A percentile compares a stretch with the other conserved stretches of the same genome.
Evolutionary conservation across 2,888 invertebrate species (phyloP).

Genomic region (Eulithis prunata): DNA sequence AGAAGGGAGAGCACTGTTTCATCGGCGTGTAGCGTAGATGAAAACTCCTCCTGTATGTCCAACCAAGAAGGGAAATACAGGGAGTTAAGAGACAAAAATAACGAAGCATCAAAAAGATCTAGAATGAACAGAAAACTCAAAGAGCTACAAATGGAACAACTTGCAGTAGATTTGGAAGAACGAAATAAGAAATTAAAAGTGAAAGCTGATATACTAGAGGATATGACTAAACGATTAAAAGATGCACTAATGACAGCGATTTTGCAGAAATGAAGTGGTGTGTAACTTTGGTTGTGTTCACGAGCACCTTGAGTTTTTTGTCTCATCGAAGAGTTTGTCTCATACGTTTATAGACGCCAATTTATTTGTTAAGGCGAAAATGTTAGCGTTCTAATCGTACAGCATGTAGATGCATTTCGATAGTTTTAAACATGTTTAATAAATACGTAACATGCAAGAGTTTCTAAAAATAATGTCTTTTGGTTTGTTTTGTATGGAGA

Average conservation of each 20-base stretch:
- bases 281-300: conserved; percentile 37
- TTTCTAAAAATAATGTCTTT: background rate
- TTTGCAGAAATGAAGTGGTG: conserved; percentile 78
- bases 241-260: conserved; percentile 87
- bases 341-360: conserved; percentile 51
- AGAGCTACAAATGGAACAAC: conserved; percentile 80
- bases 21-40: conserved; percentile 74
- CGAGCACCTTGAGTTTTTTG: conserved; percentile 53
- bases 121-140: conserved; percentile 88
- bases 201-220: conserved; percentile 87
- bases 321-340: conserved; percentile 42
- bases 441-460: conserved; percentile 6
- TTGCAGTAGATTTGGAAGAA: conserved; percentile 83
- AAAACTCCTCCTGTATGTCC: conserved; percentile 68
- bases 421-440: conserved; percentile 11
- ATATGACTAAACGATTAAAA: conserved; percentile 86
- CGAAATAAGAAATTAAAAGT: conserved; percentile 86
- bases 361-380: conserved; percentile 37
- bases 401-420: conserved; percentile 16
- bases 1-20: conserved; percentile 76
- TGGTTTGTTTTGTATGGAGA: background rate
- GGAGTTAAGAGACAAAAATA: conserved; percentile 90
- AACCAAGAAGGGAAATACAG: conserved; percentile 84
- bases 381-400: conserved; percentile 28
- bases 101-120: conserved; percentile 90